Conservation (phyloP, 2,888 invertebrate species). For the Clanis bilineata region DNA sequence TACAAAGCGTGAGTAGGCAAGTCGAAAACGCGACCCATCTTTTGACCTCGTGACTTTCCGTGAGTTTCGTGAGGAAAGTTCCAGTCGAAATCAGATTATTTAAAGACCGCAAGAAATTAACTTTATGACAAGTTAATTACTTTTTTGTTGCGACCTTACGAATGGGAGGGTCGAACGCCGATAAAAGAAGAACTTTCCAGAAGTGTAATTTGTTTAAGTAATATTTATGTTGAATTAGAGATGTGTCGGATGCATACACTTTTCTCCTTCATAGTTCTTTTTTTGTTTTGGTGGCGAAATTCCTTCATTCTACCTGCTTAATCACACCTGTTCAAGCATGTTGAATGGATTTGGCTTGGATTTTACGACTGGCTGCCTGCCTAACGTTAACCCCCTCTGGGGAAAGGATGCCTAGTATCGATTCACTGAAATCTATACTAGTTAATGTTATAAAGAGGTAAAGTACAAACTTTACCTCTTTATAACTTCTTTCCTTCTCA, state of each 20-base stretch:
- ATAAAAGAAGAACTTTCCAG: conserved; percentile 11
- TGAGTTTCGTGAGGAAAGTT: conserved; percentile 13
- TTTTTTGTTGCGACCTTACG: conserved; percentile 15
- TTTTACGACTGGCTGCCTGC: no score
- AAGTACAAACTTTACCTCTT: no score
- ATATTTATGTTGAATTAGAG: not conserved
- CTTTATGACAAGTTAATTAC: conserved; percentile 21
- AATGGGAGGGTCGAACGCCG: conserved; percentile 12
- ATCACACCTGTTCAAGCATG: no score
- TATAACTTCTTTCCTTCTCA: no score
- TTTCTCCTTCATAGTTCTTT: no score
- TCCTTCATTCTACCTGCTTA: no score
- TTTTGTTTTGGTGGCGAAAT: no score
- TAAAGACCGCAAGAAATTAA: conserved; percentile 21
- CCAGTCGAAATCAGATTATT: conserved; percentile 18
- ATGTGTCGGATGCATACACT: not conserved
- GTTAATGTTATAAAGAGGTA: no score
- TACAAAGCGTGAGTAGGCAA: not conserved
- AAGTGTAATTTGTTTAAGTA: conserved; percentile 15
- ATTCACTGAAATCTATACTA: no score
- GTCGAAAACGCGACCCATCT: conserved; percentile 1
- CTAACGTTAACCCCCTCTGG: no score
- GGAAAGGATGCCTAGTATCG: no score
- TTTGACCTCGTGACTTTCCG: conserved; percentile 9
- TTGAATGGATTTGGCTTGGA: no score